Evolutionary conservation across 2,888 invertebrate species (phyloP), one percentile per base, ranked within the genome.

Genomic region (Slavum lentiscoides): DNA sequence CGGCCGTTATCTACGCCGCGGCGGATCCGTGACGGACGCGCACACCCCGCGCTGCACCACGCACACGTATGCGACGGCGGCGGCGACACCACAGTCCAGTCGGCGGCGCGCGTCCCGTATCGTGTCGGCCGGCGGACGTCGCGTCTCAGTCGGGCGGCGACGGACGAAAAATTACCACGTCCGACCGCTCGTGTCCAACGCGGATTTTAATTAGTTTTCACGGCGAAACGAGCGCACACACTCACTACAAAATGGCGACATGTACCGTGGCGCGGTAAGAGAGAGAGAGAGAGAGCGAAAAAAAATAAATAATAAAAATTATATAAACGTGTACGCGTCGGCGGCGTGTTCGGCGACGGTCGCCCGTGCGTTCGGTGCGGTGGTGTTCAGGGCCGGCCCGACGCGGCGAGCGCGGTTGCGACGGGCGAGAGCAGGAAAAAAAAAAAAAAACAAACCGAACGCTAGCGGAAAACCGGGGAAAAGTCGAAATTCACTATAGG

Each of bases 401-500:
- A 43, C 75, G 70, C 72, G 70, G 70, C 66, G 80, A 70, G 69
- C 59, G 69, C 77, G 70, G 76, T 61, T 49, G 69, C 55, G 77
- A 77, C 77, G 70, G 64, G 77, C 70, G 68, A 68, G 59, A 23
- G 58, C 37, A 19, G 19, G 53, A 11, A 62, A 53, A 74, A 74
- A 53, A 69, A 77, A 77, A 69, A 76, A 69, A 80, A 80, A 80
- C 70, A 64, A 70, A 80, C 80, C 80, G 62, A 80, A 72, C 80
- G 55, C 80, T 66, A 19, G 72, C 80, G 80, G 72, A 80, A 80
- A 80, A 80, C 72, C 77, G 80, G 80, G 80, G 80, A 80, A 80
- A 80, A 80, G 80, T 80, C 80, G 80, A 80, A 80, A 80, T 80
- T 80, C 70, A 72, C 80, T 72, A 30, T 61, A 80, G 72, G 80